Evolutionary conservation across 2,888 invertebrate genomes (phyloP), one percentile per base, ranked within the genome.

Genomic region (Cerceris rybyensis): DNA sequence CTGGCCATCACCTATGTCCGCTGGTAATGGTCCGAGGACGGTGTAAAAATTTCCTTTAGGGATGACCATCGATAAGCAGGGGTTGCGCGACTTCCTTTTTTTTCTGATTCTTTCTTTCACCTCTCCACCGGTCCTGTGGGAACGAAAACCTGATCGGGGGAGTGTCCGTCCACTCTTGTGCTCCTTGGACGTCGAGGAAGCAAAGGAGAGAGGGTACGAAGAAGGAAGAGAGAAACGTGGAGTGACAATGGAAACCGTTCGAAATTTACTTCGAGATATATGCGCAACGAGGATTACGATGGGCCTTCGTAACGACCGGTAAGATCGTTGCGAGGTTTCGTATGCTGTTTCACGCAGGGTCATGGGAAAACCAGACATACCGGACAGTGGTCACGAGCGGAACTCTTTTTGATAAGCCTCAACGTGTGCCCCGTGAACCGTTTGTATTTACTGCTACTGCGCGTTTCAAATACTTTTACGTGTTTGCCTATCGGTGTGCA

Each of bases 91-190:
- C 78, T 82, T 82, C 71, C 72, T 81, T 84, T 68, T 60, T 70
- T 63, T 54, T 70, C 66, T 70, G 55, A 68, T 76, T 78, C 77
- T 66, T 72, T 70, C 50, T 50, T 66, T 16, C 57, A 42, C 50
- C 55, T 59, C 70, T 41, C 13, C 70, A 77, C 83, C 66, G 81
- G 83, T 85, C 78, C 85, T 91, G 92, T 92, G 92, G 92, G 92
- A 92, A 92, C 91, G 88, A 91, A 92, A 92, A 92, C 92, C 92
- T 92, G 92, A 91, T 91, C 88, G 91, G 88, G 90, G 88, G 89
- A 82, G 87, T 88, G 78, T 55, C 55, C 52, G 63, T 63, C 64
- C 61, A 57, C 70, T 57, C 63, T 28, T 7, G 7, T 7, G 55
- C 50, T 14, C 58, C 54, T 63, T 70, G 43, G 9, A 17, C 28